Percentiles rank a stretch among this genome's conserved stretches.
These are phyloP conservation scores for Drosophila anomelani DNA, from an alignment of 2,888 invertebrate species.

Conservation along the genomic window DNA sequence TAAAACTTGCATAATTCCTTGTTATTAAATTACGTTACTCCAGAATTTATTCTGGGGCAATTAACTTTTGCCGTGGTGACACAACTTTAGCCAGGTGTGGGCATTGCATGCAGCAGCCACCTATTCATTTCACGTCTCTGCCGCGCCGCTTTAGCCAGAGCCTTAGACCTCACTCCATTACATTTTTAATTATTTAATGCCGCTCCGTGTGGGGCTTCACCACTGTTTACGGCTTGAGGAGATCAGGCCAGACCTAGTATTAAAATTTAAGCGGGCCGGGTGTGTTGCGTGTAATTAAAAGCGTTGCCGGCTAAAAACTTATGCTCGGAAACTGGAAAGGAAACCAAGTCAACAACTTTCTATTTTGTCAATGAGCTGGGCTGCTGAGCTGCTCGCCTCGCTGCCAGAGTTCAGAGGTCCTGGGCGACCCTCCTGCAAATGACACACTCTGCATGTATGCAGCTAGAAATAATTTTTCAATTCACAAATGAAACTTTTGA, in stretches of 20 bases:
- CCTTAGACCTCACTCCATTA: constrained; percentile 25
- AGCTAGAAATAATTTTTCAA: constrained; percentile 75
- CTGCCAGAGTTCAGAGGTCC: constrained; percentile 17
- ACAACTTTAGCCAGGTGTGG: constrained; percentile 9
- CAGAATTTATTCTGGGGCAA: constrained; percentile 8
- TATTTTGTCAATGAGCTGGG: constrained; percentile 71
- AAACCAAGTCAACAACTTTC: constrained; percentile 78
- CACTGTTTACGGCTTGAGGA: constrained; percentile 30
- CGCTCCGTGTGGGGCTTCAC: constrained; percentile 11
- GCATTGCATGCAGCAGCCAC: constrained; percentile 14
- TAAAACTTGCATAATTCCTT: constrained; percentile 4
- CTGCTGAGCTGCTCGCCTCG: constrained; percentile 21
- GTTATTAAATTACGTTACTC: constrained; percentile 20
- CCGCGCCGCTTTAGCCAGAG: constrained; percentile 1
- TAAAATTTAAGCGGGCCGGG: constrained; percentile 29
- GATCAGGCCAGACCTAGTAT: constrained; percentile 28
- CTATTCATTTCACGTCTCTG: constrained; percentile 18
- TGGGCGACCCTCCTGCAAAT: constrained; percentile 56
- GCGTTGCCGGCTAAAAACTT: constrained; percentile 37
- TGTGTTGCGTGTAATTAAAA: constrained; percentile 63
- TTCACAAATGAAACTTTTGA: constrained; percentile 78
- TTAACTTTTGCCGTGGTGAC: constrained; percentile 23
- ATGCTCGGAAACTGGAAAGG: constrained; percentile 59
- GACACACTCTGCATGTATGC: constrained; percentile 73
- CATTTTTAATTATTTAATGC: constrained; percentile 43